Conservation (phyloP, 2,888 invertebrate species). For the Lacanobia wlatinum region DNA sequence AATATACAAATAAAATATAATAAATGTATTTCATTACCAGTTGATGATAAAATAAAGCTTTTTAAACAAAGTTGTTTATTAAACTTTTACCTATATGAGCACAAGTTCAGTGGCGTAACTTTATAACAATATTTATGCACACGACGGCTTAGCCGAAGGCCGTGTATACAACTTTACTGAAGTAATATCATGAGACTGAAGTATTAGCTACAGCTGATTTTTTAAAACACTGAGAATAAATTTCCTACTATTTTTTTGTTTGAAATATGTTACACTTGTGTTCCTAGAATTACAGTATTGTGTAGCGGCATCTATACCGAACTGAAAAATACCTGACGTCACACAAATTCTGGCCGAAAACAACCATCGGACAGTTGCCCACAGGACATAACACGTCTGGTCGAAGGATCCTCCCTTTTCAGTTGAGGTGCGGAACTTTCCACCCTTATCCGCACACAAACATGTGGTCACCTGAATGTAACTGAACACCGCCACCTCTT, state of each 20-base stretch:
- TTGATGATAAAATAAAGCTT: neutral
- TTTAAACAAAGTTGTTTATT: slow-evolving; percentile 1
- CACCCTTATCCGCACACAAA: neutral
- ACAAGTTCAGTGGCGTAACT: slow-evolving; percentile 29
- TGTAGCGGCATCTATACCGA: too few relatives aligned
- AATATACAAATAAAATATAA: too few relatives aligned
- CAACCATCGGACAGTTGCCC: neutral
- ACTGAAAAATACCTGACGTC: neutral
- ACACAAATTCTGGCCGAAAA: neutral
- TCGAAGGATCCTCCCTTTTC: neutral
- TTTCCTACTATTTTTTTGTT: neutral
- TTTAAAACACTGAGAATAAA: neutral
- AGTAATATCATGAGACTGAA: slow-evolving; percentile 26
- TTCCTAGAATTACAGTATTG: too few relatives aligned
- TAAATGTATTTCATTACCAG: too few relatives aligned
- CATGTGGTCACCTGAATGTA: neutral
- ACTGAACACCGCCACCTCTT: neutral
- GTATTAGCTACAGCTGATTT: slow-evolving; percentile 6
- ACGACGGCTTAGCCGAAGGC: slow-evolving; percentile 16
- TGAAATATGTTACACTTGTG: too few relatives aligned
- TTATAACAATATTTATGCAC: slow-evolving; percentile 46
- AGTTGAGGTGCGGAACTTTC: neutral
- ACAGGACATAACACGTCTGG: neutral
- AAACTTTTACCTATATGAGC: slow-evolving; percentile 1
- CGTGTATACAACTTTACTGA: slow-evolving; percentile 19